Evolutionary conservation across 2,888 invertebrate genomes (phyloP).

Genomic region (Microchrysa polita): DNA sequence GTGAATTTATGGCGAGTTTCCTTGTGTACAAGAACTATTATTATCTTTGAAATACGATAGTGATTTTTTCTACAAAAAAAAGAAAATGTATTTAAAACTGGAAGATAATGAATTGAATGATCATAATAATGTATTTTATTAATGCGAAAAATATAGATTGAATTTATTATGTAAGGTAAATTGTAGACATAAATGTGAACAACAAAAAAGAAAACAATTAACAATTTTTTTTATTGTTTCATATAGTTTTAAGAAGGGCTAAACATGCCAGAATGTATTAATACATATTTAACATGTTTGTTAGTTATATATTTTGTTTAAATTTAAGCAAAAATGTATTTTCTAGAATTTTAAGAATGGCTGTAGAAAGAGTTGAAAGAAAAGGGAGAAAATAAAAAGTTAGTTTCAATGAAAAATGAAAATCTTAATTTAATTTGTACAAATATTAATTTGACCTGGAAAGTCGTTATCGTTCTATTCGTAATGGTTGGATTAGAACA

Average conservation of each 20-base stretch:
- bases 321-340: conserved; percentile 13
- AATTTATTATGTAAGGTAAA: not conserved
- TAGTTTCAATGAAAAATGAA: conserved; percentile 27
- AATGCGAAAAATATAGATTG: conserved; percentile 3
- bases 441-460: no score
- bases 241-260: conserved; percentile 13
- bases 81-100: not conserved
- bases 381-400: conserved; percentile 21
- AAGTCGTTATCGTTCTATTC: no score
- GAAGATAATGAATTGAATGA: conserved; percentile 21
- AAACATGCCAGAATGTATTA: not conserved
- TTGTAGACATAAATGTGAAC: not conserved
- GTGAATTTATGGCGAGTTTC: not conserved
- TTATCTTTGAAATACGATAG: not conserved
- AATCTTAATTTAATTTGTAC: no score
- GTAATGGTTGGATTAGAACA: no score
- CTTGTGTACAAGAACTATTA: not conserved
- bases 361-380: not conserved
- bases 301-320: conserved; percentile 31
- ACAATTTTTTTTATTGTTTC: conserved; percentile 1
- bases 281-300: conserved; percentile 17
- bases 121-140: conserved; percentile 12
- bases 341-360: conserved; percentile 23
- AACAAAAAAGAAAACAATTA: no score
- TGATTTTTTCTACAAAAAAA: not conserved